Evolutionary conservation across 2,888 invertebrate species (phyloP), one percentile per base, ranked within the genome.

Genomic region (Cephus pulcher): DNA sequence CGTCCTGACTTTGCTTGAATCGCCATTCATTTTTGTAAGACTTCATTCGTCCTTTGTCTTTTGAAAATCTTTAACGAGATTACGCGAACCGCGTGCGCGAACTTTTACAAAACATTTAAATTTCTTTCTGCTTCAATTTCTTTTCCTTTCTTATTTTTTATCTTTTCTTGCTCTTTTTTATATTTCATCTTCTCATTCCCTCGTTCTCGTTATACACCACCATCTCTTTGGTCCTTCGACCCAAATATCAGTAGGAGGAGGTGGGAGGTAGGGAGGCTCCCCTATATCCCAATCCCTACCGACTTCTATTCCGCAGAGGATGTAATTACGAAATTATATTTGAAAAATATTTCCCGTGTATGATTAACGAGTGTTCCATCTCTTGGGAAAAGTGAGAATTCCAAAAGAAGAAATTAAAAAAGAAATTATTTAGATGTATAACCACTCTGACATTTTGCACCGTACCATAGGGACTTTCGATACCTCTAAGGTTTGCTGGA

Each of bases 21-120:
- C 81, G 85, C 86, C 85, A 88, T 89, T 89, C 87, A 88, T 89
- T 88, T 86, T 84, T 86, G 82, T 76, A 78, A 34, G 77, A 79
- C 76, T 81, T 78, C 81, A 80, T 77, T 76, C 83, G 74, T 80
- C 86, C 81, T 87, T 86, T 88, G 86, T 88, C 83, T 81, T 79
- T 75, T 70, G 71, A 76, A 80, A 84, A 82, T 85, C 84, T 80
- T 82, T 80, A 71, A 40, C 23, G 9, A 56, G 30, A 75, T 34
- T 30, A 12, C 33, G 75, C 34, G 74, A 34, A 33, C 4, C 35
- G 74, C 74, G 56, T 40, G 78, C 1, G 78, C 56, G 23, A 37
- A 40, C 30, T 75, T 34, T 76, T 32, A 35, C 78, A 37, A 73
- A 73, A 79, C 30, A 12, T 32, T 56, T 69, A 37, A 37, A 32